phyloP scores from a whole-genome alignment of 2,797 vertebrate genomes.

The Hydrophis major region DNA sequence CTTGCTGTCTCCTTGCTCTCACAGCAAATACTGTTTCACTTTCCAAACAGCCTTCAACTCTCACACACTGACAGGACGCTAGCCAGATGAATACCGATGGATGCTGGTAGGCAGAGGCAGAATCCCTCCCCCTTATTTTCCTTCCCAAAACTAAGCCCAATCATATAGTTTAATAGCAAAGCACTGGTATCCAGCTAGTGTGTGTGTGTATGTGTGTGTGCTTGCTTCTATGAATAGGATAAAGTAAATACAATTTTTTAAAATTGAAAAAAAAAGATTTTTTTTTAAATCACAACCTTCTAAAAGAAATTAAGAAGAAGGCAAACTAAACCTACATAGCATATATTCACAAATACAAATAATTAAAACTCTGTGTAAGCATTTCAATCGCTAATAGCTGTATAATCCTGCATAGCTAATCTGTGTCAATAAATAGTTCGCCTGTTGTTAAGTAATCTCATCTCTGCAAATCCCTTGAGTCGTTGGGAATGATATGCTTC shows the following conservation, averaged over 20 bases:
- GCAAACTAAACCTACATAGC: neutral
- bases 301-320: neutral
- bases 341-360: neutral
- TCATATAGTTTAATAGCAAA: too few species aligned
- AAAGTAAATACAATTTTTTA: neutral
- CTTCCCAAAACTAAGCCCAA: too few species aligned
- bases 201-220: too few species aligned
- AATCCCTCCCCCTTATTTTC: too few species aligned
- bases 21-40: too few species aligned
- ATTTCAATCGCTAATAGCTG: neutral
- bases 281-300: neutral
- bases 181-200: too few species aligned
- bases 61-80: too few species aligned
- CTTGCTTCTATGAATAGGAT: neutral
- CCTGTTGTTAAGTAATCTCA: neutral
- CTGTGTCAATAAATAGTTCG: neutral
- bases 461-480: neutral
- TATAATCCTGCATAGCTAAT: neutral
- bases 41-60: too few species aligned
- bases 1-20: too few species aligned
- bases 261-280: neutral
- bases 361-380: neutral
- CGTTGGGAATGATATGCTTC: neutral
- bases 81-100: too few species aligned
- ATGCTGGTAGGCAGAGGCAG: too few species aligned